These are phyloP conservation scores for Datnioides undecimradiatus DNA, from an alignment of 2,113 vertebrate species.

Conservation along the genomic window DNA sequence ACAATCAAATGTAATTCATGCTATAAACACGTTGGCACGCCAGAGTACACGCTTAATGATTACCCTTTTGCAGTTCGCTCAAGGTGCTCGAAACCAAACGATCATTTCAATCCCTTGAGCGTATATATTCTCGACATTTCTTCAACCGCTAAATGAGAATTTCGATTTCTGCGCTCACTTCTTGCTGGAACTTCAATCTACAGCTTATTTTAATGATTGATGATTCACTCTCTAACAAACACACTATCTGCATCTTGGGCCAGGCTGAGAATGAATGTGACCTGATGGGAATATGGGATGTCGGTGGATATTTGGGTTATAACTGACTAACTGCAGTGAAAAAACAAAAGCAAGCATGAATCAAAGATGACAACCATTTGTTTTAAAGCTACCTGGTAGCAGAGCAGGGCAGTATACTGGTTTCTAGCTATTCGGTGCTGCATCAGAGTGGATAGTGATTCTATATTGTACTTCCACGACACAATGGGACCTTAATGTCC, in stretches of 20 bases:
- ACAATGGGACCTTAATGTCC: slow-evolving; percentile 3
- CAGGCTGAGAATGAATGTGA: slow-evolving; percentile 44
- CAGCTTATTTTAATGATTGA: slow-evolving; percentile 48
- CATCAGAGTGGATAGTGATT: slow-evolving; percentile 4
- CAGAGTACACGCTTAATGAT: slow-evolving; percentile 31
- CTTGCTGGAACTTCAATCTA: slow-evolving; percentile 25
- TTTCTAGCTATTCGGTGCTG: neutral
- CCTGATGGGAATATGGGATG: slow-evolving; percentile 29
- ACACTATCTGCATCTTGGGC: slow-evolving; percentile 52
- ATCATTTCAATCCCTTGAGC: slow-evolving; percentile 46
- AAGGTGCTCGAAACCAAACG: slow-evolving; percentile 4
- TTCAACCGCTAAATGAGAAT: neutral
- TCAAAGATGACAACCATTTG: neutral
- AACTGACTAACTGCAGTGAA: neutral
- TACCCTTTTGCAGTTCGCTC: slow-evolving; percentile 19
- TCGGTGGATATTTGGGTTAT: neutral
- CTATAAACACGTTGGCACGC: slow-evolving; percentile 43
- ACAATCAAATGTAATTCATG: slow-evolving; percentile 57
- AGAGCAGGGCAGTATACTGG: neutral
- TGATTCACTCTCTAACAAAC: slow-evolving; percentile 44
- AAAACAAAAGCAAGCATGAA: neutral
- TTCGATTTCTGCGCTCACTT: slow-evolving; percentile 5
- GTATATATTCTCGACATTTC: slow-evolving; percentile 5
- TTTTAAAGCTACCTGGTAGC: neutral
- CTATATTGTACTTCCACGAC: neutral